These are phyloP conservation scores for Sebastes paucispinis DNA, from an alignment of 2,797 vertebrate genomes.

Conservation along the genomic window DNA sequence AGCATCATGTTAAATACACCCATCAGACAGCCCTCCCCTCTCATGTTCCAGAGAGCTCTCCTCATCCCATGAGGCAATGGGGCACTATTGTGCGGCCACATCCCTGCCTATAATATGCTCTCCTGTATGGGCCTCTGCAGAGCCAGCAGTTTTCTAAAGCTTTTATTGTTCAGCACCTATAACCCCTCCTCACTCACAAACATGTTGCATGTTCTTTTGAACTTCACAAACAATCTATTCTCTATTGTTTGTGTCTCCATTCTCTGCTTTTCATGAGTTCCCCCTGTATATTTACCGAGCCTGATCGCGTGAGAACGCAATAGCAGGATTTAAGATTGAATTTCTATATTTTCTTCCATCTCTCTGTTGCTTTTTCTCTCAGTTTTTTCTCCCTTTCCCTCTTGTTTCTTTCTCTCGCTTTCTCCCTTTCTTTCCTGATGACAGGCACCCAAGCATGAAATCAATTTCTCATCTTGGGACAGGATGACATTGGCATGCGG, in stretches of 20 bases:
- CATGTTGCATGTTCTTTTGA: constrained; percentile 59
- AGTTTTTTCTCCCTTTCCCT: neutral
- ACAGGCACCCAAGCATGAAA: constrained; percentile 67
- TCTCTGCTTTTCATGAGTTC: constrained; percentile 4
- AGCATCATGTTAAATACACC: constrained; percentile 41
- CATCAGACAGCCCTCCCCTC: constrained; percentile 17
- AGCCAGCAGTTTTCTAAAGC: constrained; percentile 68
- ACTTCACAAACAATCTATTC: constrained; percentile 44
- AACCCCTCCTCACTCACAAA: constrained; percentile 29
- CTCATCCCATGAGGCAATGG: constrained; percentile 55
- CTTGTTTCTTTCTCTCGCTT: neutral
- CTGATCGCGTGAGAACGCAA: neutral
- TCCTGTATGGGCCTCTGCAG: constrained; percentile 63
- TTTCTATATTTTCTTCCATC: constrained; percentile 21
- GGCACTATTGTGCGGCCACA: constrained; percentile 63
- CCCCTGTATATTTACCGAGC: neutral
- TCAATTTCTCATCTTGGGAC: constrained; percentile 69
- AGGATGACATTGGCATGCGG: constrained; percentile 65
- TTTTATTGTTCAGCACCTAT: constrained; percentile 48
- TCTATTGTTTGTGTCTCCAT: neutral
- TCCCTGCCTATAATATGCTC: constrained; percentile 55
- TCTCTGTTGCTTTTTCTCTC: neutral
- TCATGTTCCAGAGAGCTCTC: constrained; percentile 70
- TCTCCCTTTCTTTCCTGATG: constrained; percentile 40
- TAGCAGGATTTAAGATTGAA: constrained; percentile 1